Conservation (phyloP, 1,140 invertebrate genomes). For the Zeugodacus cucurbitae region DNA sequence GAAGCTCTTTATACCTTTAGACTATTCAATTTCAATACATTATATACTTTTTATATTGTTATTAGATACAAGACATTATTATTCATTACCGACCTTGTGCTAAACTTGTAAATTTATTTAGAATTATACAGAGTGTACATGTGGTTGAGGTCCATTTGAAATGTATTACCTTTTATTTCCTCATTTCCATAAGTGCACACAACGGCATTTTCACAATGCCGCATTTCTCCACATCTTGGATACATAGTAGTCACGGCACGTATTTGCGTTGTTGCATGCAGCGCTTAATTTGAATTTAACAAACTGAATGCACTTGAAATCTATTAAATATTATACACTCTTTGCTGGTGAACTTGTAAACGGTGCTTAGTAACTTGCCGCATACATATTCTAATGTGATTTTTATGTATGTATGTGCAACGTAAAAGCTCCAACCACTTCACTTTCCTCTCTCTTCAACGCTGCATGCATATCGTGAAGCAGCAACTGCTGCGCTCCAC, state of each 20-base stretch:
- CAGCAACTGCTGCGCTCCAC: not conserved
- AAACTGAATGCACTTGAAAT: conserved; percentile 26
- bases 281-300: conserved; percentile 21
- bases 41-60: too few relatives aligned
- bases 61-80: too few relatives aligned
- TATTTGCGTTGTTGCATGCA: not conserved
- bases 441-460: not conserved
- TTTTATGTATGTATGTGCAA: not conserved
- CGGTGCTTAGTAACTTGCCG: not conserved
- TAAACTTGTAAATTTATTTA: too few relatives aligned
- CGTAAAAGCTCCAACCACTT: not conserved
- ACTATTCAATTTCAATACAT: too few relatives aligned
- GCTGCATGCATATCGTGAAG: not conserved
- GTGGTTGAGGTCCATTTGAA: too few relatives aligned
- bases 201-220: not conserved
- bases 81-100: too few relatives aligned
- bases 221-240: not conserved
- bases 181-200: not conserved
- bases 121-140: too few relatives aligned
- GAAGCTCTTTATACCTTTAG: too few relatives aligned
- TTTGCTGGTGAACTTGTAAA: not conserved
- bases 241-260: not conserved
- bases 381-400: not conserved
- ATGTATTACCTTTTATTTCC: too few relatives aligned
- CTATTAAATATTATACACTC: not conserved